A percentile compares a stretch with the other conserved stretches of the same genome.
Conservation (phyloP, 2,888 invertebrate genomes). For the Pediacus dermestoides region DNA sequence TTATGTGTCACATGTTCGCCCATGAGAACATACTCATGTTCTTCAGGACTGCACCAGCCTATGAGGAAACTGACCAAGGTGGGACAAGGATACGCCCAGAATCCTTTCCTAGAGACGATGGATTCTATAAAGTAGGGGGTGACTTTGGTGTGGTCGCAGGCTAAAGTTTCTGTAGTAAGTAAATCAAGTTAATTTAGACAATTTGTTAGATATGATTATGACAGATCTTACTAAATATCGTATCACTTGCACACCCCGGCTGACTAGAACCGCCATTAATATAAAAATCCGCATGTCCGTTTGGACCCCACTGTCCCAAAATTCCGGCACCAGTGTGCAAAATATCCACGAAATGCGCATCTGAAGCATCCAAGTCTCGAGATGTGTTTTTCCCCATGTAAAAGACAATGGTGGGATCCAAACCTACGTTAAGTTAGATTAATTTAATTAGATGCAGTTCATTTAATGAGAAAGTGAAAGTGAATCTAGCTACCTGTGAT, state of each 20-base stretch:
- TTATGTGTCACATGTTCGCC: constrained; percentile 76
- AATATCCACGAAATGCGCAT: constrained; percentile 80
- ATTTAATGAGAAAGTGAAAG: constrained; percentile 9
- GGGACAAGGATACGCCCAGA: constrained; percentile 82
- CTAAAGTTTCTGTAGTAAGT: constrained; percentile 68
- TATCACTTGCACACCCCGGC: constrained; percentile 79
- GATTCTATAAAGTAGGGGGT: constrained; percentile 89
- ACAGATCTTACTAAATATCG: constrained; percentile 70
- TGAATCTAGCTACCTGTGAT: constrained; percentile 62
- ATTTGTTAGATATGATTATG: neutral
- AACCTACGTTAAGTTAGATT: constrained; percentile 49
- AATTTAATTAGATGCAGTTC: neutral
- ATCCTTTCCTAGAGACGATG: constrained; percentile 73
- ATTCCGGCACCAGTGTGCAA: constrained; percentile 85
- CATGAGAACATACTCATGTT: constrained; percentile 78
- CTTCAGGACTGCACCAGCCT: constrained; percentile 78
- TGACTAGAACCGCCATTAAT: constrained; percentile 86
- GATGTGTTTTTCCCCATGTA: constrained; percentile 81
- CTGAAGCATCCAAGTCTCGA: constrained; percentile 72
- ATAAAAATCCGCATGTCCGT: constrained; percentile 85
- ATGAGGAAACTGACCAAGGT: constrained; percentile 79
- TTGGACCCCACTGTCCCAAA: constrained; percentile 85
- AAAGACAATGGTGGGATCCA: constrained; percentile 83
- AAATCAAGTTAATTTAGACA: no score
- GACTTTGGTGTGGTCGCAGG: constrained; percentile 87